phyloP scores from a whole-genome alignment of 2,797 vertebrate genomes.

The Parotocinclus haroldoi region DNA sequence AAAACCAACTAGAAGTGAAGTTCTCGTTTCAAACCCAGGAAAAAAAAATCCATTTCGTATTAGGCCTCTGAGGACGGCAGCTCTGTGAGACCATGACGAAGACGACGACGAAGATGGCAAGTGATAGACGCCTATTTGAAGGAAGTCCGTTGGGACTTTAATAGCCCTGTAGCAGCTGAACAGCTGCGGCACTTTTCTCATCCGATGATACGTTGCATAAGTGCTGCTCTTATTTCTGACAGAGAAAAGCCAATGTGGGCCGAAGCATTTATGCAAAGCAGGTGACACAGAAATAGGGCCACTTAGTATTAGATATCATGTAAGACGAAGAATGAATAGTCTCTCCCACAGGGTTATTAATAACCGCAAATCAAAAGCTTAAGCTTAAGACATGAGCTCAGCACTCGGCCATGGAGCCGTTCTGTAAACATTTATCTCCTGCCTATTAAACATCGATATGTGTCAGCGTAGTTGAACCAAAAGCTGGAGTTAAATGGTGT shows the following conservation, averaged over 20 bases:
- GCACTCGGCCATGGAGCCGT: slow-evolving; percentile 8
- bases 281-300: slow-evolving; percentile 45
- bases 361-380: slow-evolving; percentile 18
- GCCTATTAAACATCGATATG: too few species aligned
- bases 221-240: slow-evolving; percentile 38
- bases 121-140: slow-evolving; percentile 18
- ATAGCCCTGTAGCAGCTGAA: slow-evolving; percentile 19
- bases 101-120: not conserved
- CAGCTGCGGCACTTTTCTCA: slow-evolving; percentile 39
- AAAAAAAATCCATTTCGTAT: too few species aligned
- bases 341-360: slow-evolving; percentile 46
- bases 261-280: slow-evolving; percentile 51
- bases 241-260: slow-evolving; percentile 44
- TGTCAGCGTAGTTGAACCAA: too few species aligned
- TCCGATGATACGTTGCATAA: slow-evolving; percentile 35
- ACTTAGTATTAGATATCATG: slow-evolving; percentile 43
- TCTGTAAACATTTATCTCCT: slow-evolving; percentile 3
- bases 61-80: not conserved
- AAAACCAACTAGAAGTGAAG: too few species aligned
- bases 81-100: not conserved
- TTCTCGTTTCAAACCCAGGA: too few species aligned
- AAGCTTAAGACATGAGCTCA: slow-evolving; percentile 19
- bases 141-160: slow-evolving; percentile 9
- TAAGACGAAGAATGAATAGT: slow-evolving; percentile 35
- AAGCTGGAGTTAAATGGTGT: too few species aligned